These are phyloP conservation scores for Athetis lepigone DNA, from an alignment of 2,888 invertebrate genomes.

Conservation along the genomic window DNA sequence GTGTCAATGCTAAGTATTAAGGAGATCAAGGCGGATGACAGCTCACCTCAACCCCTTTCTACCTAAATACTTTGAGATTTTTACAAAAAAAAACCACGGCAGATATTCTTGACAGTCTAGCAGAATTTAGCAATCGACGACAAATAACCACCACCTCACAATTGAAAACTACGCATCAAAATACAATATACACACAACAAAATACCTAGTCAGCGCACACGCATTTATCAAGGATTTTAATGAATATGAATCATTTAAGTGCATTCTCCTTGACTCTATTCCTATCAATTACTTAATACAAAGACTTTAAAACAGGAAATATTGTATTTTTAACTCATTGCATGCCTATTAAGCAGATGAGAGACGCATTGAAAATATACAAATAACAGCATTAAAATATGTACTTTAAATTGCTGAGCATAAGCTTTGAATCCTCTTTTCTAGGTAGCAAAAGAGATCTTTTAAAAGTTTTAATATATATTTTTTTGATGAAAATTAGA, in stretches of 20 bases:
- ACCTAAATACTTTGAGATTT: too few relatives aligned
- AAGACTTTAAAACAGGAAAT: slow-evolving; percentile 20
- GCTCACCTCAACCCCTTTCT: too few relatives aligned
- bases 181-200: slow-evolving; percentile 52
- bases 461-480: too few relatives aligned
- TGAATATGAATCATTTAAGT: slow-evolving; percentile 25
- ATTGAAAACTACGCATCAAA: slow-evolving; percentile 8
- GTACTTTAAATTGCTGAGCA: not conserved
- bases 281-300: slow-evolving; percentile 22
- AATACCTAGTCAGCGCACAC: slow-evolving; percentile 13
- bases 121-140: not conserved
- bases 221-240: slow-evolving; percentile 34
- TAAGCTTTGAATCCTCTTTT: too few relatives aligned
- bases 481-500: too few relatives aligned
- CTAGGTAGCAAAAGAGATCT: too few relatives aligned
- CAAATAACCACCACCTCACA: slow-evolving; percentile 31
- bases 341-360: slow-evolving; percentile 7
- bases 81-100: too few relatives aligned
- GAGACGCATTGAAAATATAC: slow-evolving; percentile 29
- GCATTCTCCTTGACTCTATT: slow-evolving; percentile 44
- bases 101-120: not conserved
- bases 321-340: slow-evolving; percentile 28
- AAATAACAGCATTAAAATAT: not conserved
- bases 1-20: too few relatives aligned
- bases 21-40: too few relatives aligned